Evolutionary conservation across 2,888 invertebrate species (phyloP), one percentile per base, ranked within the genome.

Genomic region (Melikaiella ostensackeni): DNA sequence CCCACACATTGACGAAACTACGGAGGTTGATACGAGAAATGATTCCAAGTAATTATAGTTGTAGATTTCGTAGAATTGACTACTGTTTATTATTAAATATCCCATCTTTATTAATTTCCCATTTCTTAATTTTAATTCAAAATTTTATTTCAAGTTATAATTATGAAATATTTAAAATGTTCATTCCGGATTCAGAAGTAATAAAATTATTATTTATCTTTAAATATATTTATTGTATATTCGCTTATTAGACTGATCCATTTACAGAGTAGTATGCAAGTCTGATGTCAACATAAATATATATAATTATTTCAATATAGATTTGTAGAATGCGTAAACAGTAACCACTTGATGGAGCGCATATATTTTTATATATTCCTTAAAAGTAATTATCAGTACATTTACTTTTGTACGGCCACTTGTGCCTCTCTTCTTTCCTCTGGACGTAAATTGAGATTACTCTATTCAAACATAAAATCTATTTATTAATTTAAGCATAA

Each of bases 151-250:
- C 24, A 57, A 27, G 5, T 24, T 57, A 24, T 13, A 57, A 6
- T 57, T 24, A 24, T 24, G 4, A n/a, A n/a, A 50, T 50, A n/a
- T 50, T 8, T 9, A 50, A 50, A 50, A 50, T 50, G 11, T 57
- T 24, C 24, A 57, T 6, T 27, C 16, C 11, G 13, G 13, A 27
- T 57, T 57, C 24, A 13, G 70, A 50, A 16, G n/a, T 46, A 70
- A 46, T 70, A 70, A 50, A 70, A 46, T n/a, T 0, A 30, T 30
- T 9, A 27, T 50, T 70, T 70, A 70, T 70, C 70, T 70, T 70
- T 70, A 70, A 70, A 70, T 70, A 70, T 70, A 70, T 70, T 70
- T 70, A 70, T 70, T 70, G 70, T 50, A 50, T 50, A 66, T 66
- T 7, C 33, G 46, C 46, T 70, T 50, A 70, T 24, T 66, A 70